phyloP scores from a whole-genome alignment of 2,113 vertebrate species.

The Coptodon bakossiorum region DNA sequence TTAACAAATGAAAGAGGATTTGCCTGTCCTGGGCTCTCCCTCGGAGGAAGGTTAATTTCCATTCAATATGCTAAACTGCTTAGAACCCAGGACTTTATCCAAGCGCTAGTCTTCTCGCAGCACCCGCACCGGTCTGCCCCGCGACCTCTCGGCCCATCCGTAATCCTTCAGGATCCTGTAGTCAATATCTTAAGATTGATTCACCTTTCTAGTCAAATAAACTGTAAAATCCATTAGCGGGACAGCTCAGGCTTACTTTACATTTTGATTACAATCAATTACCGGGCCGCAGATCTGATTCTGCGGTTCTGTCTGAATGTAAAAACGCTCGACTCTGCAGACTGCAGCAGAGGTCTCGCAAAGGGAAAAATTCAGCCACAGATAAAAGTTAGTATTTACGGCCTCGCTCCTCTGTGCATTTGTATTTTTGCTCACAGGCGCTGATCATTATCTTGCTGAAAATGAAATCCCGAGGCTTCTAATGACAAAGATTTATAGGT shows the following conservation, averaged over 20 bases:
- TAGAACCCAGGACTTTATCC: slow-evolving; percentile 41
- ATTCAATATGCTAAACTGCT: slow-evolving; percentile 66
- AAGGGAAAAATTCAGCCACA: neutral
- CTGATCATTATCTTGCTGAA: slow-evolving; percentile 37
- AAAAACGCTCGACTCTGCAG: neutral
- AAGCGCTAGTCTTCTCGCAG: neutral
- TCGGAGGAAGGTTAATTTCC: slow-evolving; percentile 57
- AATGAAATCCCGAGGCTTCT: slow-evolving; percentile 33
- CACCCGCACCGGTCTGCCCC: slow-evolving; percentile 7
- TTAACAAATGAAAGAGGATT: slow-evolving; percentile 58
- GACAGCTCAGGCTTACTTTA: slow-evolving; percentile 60
- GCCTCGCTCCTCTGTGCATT: neutral
- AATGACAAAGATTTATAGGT: slow-evolving; percentile 52
- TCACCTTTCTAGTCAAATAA: slow-evolving; percentile 69
- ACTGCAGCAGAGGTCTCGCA: neutral
- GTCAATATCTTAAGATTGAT: slow-evolving; percentile 71
- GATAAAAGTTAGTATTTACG: neutral
- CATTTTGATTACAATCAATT: slow-evolving; percentile 71
- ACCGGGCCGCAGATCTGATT: slow-evolving; percentile 4
- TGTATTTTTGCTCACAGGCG: neutral
- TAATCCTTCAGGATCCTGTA: slow-evolving; percentile 61
- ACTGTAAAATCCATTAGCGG: slow-evolving; percentile 71
- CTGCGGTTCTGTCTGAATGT: slow-evolving; percentile 6
- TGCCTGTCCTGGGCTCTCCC: slow-evolving; percentile 38
- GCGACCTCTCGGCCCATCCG: slow-evolving; percentile 38